phyloP scores from a whole-genome alignment of 2,797 vertebrate genomes.

The Pelobates cultripes region DNA sequence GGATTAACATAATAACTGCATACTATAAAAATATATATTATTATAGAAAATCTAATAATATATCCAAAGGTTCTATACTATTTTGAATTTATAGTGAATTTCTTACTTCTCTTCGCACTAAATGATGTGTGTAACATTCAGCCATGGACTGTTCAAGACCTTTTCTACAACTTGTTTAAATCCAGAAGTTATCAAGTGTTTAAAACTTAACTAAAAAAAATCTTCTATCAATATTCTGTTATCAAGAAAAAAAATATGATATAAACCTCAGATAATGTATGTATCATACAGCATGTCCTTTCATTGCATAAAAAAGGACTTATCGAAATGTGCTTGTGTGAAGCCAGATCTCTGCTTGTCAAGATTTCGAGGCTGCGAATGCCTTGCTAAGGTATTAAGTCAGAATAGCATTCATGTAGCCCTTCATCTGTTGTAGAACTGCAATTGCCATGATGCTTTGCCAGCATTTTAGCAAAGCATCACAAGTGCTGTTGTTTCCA shows the following conservation, averaged over 20 bases:
- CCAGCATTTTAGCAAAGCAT: no score
- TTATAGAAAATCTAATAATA: conserved; percentile 59
- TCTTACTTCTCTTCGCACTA: conserved; percentile 65
- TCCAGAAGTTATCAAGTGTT: conserved; percentile 60
- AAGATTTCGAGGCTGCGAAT: conserved; percentile 64
- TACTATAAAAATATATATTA: conserved; percentile 63
- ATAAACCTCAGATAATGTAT: conserved; percentile 30
- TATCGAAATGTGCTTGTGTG: conserved; percentile 51
- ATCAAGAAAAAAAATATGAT: conserved; percentile 50
- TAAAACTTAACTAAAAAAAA: conserved; percentile 20
- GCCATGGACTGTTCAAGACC: conserved; percentile 62
- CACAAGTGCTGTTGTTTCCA: no score
- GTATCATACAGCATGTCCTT: conserved; percentile 45
- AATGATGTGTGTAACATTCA: conserved; percentile 59
- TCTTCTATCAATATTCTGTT: conserved; percentile 6
- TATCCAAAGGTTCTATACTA: conserved; percentile 66
- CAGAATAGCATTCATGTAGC: no score
- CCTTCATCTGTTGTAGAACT: no score
- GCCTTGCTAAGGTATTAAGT: conserved; percentile 65
- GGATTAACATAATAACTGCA: conserved; percentile 65
- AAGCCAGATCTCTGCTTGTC: conserved; percentile 56
- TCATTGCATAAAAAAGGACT: conserved; percentile 56
- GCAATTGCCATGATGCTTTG: no score
- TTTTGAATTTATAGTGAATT: conserved; percentile 66
- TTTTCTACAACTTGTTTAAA: conserved; percentile 69